Percentiles rank a stretch among this genome's conserved stretches.
Conservation (phyloP, 2,797 vertebrate species). For the Hydrocynus forskahlii region DNA sequence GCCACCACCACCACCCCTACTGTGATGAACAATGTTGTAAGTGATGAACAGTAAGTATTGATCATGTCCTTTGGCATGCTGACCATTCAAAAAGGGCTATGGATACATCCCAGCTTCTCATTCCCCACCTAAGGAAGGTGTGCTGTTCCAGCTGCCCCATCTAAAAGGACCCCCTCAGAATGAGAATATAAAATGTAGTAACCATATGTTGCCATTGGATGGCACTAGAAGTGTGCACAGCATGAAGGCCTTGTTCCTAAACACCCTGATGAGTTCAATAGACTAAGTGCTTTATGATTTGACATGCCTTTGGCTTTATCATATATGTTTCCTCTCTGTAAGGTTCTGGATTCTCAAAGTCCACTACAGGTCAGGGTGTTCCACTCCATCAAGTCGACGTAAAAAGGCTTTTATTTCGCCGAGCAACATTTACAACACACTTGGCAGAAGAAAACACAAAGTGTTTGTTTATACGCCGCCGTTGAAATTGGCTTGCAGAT, state of each 20-base stretch:
- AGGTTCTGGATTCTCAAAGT: background rate
- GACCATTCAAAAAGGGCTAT: background rate
- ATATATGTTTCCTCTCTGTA: background rate
- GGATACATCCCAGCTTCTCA: no score
- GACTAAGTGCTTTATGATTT: background rate
- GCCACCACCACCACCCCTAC: no score
- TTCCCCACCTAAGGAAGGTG: no score
- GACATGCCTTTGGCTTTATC: background rate
- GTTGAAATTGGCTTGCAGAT: conserved; percentile 41
- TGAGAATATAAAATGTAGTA: conserved; percentile 22
- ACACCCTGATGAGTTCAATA: background rate
- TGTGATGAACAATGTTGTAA: no score
- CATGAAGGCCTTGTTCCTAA: background rate
- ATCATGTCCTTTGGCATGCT: background rate
- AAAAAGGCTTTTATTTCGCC: conserved; percentile 1
- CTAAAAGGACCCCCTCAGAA: background rate
- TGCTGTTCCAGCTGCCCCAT: background rate
- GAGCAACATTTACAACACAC: conserved; percentile 38
- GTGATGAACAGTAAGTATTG: background rate
- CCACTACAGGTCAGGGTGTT: background rate
- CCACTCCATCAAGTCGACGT: conserved; percentile 12
- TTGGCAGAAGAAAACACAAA: conserved; percentile 51
- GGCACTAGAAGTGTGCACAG: conserved; percentile 34
- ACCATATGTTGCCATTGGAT: conserved; percentile 31
- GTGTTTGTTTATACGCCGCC: conserved; percentile 40